Conservation (phyloP, 2,797 vertebrate genomes). For the Vipera latastei region DNA sequence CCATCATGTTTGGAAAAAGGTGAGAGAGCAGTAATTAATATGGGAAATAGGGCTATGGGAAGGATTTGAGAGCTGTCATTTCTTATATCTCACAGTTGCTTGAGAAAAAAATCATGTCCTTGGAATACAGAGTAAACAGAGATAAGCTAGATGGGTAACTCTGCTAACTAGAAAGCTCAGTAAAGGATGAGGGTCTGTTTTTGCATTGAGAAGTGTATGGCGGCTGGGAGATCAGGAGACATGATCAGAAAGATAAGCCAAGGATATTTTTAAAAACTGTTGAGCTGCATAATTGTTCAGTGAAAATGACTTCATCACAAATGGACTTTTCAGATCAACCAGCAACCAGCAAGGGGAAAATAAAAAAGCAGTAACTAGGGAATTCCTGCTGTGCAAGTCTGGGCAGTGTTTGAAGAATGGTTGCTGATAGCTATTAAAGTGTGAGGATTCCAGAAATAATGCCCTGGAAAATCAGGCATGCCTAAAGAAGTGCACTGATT, state of each 20-base stretch:
- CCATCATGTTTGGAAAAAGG: background rate
- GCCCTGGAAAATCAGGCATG: background rate
- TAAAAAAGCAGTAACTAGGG: background rate
- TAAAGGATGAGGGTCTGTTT: background rate
- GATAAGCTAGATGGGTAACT: background rate
- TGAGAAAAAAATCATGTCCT: background rate
- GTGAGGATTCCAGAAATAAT: background rate
- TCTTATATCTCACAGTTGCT: background rate
- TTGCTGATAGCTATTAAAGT: background rate
- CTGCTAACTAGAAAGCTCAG: background rate
- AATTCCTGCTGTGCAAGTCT: background rate
- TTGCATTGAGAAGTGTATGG: background rate
- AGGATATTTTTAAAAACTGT: background rate
- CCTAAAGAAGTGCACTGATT: background rate
- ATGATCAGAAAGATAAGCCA: background rate
- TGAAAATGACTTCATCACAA: background rate
- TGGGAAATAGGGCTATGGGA: background rate
- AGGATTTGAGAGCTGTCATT: background rate
- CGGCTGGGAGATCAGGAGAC: background rate
- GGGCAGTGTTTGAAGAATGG: background rate
- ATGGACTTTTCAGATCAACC: background rate
- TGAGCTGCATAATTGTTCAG: background rate
- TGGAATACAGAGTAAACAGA: background rate
- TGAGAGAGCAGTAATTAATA: background rate
- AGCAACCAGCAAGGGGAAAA: background rate